These are phyloP conservation scores for Clarias laeviceps DNA, from an alignment of 2,797 vertebrate genomes.

Conservation along the genomic window DNA sequence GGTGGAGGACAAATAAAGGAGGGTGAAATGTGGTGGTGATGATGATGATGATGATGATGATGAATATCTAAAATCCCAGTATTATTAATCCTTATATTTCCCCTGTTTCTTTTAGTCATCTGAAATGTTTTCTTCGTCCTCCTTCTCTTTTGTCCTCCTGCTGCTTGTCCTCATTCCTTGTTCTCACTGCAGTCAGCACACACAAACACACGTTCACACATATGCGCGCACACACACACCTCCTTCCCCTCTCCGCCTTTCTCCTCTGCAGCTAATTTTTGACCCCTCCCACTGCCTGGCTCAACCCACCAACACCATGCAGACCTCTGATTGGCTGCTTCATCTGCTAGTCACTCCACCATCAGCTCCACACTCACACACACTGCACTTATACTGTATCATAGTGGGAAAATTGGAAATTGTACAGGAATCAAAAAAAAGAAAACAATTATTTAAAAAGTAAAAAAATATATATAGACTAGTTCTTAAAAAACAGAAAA, in stretches of 20 bases:
- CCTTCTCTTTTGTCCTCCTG: slow-evolving; percentile 1
- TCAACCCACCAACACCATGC: slow-evolving; percentile 21
- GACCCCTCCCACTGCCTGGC: slow-evolving; percentile 4
- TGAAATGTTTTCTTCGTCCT: background rate
- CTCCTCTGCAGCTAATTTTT: slow-evolving; percentile 10
- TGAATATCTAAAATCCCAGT: slow-evolving; percentile 19
- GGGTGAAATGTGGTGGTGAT: slow-evolving; percentile 28
- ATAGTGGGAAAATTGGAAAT: background rate
- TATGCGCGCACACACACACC: slow-evolving; percentile 9
- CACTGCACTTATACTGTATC: background rate
- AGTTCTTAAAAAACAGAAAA: background rate
- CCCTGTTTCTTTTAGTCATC: background rate
- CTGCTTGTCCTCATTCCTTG: slow-evolving; percentile 14
- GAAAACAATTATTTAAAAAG: background rate
- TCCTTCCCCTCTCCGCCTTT: background rate
- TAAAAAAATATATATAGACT: background rate
- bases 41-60: slow-evolving; percentile 10
- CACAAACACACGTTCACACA: slow-evolving; percentile 13
- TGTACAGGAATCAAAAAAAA: too few relatives aligned
- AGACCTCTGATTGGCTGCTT: slow-evolving; percentile 16
- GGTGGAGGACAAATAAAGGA: slow-evolving; percentile 22
- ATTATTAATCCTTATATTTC: background rate
- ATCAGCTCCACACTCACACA: background rate
- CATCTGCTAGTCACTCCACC: background rate
- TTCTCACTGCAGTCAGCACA: slow-evolving; percentile 36